phyloP scores from a whole-genome alignment of 2,113 vertebrate species.

The Carettochelys insculpta region DNA sequence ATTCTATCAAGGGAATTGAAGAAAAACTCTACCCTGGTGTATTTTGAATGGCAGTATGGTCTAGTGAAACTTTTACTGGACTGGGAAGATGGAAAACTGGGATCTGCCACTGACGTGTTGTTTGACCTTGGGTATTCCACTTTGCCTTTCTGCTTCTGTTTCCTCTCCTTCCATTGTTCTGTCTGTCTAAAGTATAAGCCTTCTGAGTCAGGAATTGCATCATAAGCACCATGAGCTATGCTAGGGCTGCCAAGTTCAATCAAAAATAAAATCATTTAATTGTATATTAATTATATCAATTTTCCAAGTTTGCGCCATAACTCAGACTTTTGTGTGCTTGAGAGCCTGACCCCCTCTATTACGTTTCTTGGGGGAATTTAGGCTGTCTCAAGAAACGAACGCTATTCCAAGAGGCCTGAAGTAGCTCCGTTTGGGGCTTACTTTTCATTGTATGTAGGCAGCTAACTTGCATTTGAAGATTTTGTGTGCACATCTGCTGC shows the following conservation, averaged over 20 bases:
- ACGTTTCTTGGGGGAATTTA: too few species aligned
- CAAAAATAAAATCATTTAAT: neutral
- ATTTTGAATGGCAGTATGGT: neutral
- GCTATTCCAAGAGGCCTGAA: neutral
- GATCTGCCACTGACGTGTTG: neutral
- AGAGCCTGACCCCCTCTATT: neutral
- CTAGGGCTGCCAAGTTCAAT: neutral
- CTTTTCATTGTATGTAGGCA: neutral
- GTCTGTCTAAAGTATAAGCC: neutral
- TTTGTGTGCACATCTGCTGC: neutral
- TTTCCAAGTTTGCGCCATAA: neutral
- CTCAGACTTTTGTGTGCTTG: neutral
- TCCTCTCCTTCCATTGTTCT: neutral
- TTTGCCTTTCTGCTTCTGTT: neutral
- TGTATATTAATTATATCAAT: neutral
- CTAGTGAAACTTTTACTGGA: neutral
- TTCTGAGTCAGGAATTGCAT: neutral
- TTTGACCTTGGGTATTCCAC: neutral
- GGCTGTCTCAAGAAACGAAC: neutral
- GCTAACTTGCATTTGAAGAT: neutral
- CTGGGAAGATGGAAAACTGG: neutral
- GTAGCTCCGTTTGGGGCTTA: neutral
- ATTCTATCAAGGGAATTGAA: slow-evolving; percentile 15
- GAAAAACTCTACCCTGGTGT: neutral
- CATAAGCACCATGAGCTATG: neutral